These are phyloP conservation scores for Scaptomyza cyrtandrae DNA, from an alignment of 2,888 invertebrate species.

Conservation along the genomic window DNA sequence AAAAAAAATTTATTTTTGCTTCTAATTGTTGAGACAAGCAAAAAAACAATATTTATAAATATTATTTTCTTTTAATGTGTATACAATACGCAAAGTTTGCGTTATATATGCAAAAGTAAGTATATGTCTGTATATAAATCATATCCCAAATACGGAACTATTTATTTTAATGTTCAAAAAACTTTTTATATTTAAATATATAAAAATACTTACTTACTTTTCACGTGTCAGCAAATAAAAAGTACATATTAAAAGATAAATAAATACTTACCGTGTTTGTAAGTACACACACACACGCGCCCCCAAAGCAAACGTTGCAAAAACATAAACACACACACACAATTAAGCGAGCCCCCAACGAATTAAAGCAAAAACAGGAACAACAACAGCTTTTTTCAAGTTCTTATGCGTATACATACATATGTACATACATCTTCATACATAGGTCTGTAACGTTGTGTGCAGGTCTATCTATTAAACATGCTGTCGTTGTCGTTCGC, in stretches of 20 bases:
- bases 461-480: conserved; percentile 19
- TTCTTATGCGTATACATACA: conserved; percentile 44
- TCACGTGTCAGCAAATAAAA: neutral
- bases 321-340: conserved; percentile 29
- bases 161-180: neutral
- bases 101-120: neutral
- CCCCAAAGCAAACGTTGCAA: conserved; percentile 32
- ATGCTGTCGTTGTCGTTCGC: conserved; percentile 19
- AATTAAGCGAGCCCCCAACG: conserved; percentile 66
- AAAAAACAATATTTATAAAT: neutral
- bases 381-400: conserved; percentile 49
- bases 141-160: too few relatives aligned
- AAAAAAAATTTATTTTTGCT: too few relatives aligned
- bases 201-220: neutral
- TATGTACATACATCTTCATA: neutral
- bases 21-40: neutral
- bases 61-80: neutral
- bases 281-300: conserved; percentile 2
- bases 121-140: neutral
- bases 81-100: neutral
- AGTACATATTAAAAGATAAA: conserved; percentile 8
- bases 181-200: neutral
- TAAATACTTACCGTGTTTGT: neutral
- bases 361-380: conserved; percentile 37
- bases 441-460: conserved; percentile 1